phyloP scores from a whole-genome alignment of 1,140 invertebrate genomes.

The Rhopalosiphum maidis region DNA sequence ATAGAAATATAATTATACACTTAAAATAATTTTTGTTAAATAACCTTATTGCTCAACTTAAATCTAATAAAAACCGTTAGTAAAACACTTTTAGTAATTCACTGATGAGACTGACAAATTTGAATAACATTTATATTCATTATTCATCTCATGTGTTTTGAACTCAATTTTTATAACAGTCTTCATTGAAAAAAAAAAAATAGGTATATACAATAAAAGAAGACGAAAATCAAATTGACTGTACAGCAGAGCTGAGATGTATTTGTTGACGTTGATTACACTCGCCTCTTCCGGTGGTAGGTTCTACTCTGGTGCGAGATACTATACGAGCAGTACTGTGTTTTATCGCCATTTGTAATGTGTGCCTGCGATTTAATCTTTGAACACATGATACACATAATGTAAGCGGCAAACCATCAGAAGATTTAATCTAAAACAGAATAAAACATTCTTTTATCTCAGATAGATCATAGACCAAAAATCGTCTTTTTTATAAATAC shows the following conservation, averaged over 20 bases:
- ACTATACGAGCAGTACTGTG: background rate
- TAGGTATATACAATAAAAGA: conserved; percentile 52
- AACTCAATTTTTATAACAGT: conserved; percentile 55
- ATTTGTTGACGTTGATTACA: conserved; percentile 37
- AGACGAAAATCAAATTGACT: conserved; percentile 54
- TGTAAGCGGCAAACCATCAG: conserved; percentile 53
- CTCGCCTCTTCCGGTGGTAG: background rate
- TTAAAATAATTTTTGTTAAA: conserved; percentile 52
- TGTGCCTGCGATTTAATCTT: conserved; percentile 51
- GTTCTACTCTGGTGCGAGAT: background rate
- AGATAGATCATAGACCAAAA: background rate
- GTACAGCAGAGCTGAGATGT: background rate
- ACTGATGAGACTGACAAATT: conserved; percentile 32
- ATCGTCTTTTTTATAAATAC: background rate
- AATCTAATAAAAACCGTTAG: conserved; percentile 50
- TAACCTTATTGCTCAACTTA: conserved; percentile 52
- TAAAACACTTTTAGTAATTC: conserved; percentile 56
- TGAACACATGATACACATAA: conserved; percentile 55
- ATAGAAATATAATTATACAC: conserved; percentile 40
- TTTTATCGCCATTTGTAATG: conserved; percentile 48
- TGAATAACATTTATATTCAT: conserved; percentile 22
- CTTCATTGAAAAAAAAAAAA: conserved; percentile 55
- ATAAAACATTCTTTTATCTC: background rate
- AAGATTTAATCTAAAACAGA: conserved; percentile 55
- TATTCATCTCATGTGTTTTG: conserved; percentile 41